Base-by-base conservation (phyloP, 2,888 invertebrate species). In the Pegoplata infirma region DNA sequence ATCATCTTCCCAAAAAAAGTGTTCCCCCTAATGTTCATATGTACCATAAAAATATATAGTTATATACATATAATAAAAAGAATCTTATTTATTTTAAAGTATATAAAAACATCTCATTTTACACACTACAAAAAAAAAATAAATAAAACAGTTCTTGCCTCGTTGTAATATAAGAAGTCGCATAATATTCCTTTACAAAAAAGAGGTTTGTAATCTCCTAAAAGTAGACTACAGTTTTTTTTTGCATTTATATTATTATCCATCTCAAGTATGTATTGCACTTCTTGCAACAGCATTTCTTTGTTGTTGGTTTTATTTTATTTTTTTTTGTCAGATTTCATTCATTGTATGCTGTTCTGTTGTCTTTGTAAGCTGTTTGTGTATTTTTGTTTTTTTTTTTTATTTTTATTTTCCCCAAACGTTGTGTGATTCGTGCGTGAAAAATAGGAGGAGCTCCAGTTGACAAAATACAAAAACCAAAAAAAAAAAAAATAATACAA, bases 381-480 rank as follows among this genome's bases (percentile, higher is more conserved):
- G 19, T 76, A 12, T 61, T 76, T 40, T 44, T 69, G 10, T 63
- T 71, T 76, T 8, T 61, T 76, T 40, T 44, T 69, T 7, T 63
- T 71, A 32, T 55, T 36, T 25, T 40, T 23, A 16, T 10, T 63
- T 49, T 61, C 67, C 32, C 75, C 75, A 72, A 79, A 75, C 79
- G 79, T 79, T 79, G 53, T 80, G 83, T 85, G 85, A 86, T 87
- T 86, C 86, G 86, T 84, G 86, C 84, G 85, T 81, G 82, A 82
- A 86, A 86, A 86, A 86, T 86, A 87, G 86, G 86, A 87, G 86
- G 86, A 86, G 87, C 86, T 82, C 85, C 81, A 56, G 59, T 59
- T 28, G 68, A 75, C 67, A 69, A 68, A 28, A n/a, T n/a, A n/a
- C n/a, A n/a, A n/a, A n/a, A n/a, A 32, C 44, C 46, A 67, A 7